A percentile compares a stretch with the other conserved stretches of the same genome.
These are phyloP conservation scores for Gasterosteus aculeatus DNA, from an alignment of 2,113 vertebrate genomes.

Conservation along the genomic window DNA sequence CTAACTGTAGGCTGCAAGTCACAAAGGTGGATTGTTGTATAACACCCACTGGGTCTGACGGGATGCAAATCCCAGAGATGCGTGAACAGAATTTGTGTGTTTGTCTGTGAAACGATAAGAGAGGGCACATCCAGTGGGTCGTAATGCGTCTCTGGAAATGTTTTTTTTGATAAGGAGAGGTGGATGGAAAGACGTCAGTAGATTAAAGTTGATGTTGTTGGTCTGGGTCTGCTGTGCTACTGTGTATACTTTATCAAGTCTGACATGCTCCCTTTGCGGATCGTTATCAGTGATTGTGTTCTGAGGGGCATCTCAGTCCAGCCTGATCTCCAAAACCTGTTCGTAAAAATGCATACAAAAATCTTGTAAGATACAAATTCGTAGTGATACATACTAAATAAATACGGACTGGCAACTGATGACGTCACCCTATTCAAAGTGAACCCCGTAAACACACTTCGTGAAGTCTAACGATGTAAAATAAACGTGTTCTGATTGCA, in stretches of 20 bases:
- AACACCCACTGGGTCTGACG: conserved; percentile 23
- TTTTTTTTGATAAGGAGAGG: neutral
- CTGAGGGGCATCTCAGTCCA: neutral
- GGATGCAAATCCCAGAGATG: conserved; percentile 67
- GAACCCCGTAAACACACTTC: too few relatives aligned
- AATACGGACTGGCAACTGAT: too few relatives aligned
- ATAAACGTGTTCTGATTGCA: too few relatives aligned
- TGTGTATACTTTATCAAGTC: neutral
- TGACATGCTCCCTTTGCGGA: neutral
- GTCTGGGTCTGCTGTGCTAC: too few relatives aligned
- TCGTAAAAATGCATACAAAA: too few relatives aligned
- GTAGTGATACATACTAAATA: too few relatives aligned
- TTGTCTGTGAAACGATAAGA: conserved; percentile 32
- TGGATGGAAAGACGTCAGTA: conserved; percentile 46
- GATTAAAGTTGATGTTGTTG: conserved; percentile 30
- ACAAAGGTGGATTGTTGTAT: conserved; percentile 66
- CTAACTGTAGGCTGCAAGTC: conserved; percentile 52
- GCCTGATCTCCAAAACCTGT: too few relatives aligned
- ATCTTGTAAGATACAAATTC: too few relatives aligned
- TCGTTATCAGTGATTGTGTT: neutral
- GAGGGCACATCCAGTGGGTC: conserved; percentile 47
- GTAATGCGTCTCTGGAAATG: conserved; percentile 31
- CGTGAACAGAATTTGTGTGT: conserved; percentile 33
- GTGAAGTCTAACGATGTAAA: too few relatives aligned
- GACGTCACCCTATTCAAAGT: too few relatives aligned